A percentile compares a stretch with the other conserved stretches of the same genome.
Conservation (phyloP, 2,113 vertebrate genomes). For the Mesembrinibis cayennensis region DNA sequence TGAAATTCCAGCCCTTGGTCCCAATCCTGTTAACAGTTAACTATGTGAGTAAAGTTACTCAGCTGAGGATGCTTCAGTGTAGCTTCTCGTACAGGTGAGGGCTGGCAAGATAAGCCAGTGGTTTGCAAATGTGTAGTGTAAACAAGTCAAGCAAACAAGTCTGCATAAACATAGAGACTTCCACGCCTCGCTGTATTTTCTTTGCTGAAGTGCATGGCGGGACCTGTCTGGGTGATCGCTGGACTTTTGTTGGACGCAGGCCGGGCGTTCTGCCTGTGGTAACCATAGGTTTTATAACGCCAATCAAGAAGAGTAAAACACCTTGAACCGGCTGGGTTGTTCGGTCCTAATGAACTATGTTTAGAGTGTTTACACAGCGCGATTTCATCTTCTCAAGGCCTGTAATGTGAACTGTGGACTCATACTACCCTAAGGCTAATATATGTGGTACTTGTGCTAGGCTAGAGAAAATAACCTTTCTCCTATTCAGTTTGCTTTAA, state of each 20-base stretch:
- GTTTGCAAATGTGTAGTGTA: background rate
- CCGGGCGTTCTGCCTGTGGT: background rate
- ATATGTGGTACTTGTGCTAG: background rate
- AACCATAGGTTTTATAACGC: background rate
- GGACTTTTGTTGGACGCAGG: background rate
- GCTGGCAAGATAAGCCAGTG: background rate
- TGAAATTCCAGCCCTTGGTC: background rate
- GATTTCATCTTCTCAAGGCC: constrained; percentile 9
- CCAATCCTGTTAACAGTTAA: background rate
- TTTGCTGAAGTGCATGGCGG: background rate
- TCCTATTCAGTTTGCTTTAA: background rate
- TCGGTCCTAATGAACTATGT: background rate
- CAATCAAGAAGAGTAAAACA: background rate
- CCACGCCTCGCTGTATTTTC: background rate
- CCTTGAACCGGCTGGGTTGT: background rate
- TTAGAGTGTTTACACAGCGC: background rate
- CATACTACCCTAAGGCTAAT: background rate
- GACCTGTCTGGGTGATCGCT: background rate
- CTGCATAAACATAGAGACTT: background rate
- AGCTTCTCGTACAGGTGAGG: background rate
- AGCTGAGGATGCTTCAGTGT: background rate
- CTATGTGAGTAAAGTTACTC: background rate
- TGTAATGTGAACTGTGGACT: constrained; percentile 40
- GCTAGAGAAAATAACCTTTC: constrained; percentile 12
- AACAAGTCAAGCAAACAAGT: background rate